A percentile compares a stretch with the other conserved stretches of the same genome.
phyloP scores from a whole-genome alignment of 1,140 invertebrate genomes.

The Radopholus similis region DNA sequence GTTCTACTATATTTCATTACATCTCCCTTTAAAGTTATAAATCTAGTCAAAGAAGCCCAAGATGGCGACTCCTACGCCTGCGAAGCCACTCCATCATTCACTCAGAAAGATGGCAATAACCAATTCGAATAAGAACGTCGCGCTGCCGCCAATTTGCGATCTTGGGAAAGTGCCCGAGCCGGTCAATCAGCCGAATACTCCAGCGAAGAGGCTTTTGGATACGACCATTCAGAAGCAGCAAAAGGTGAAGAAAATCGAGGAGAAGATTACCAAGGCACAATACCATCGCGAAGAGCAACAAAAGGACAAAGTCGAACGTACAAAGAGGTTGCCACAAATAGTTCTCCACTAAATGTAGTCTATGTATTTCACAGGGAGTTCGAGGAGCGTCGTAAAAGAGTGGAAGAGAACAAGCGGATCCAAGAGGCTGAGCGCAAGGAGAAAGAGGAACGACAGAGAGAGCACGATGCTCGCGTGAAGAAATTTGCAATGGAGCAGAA shows the following conservation, averaged over 20 bases:
- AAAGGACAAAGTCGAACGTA: constrained; percentile 2
- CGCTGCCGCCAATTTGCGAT: background rate
- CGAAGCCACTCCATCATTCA: background rate
- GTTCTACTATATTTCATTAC: background rate
- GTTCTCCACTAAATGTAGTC: background rate
- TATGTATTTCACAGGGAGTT: constrained; percentile 9
- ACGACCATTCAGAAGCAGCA: background rate
- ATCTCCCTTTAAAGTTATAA: background rate
- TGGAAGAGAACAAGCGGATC: constrained; percentile 13
- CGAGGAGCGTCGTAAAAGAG: constrained; percentile 14
- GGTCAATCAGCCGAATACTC: background rate
- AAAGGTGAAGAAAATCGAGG: background rate
- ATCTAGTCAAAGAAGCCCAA: background rate
- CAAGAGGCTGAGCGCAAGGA: constrained; percentile 13
- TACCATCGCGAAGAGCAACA: constrained; percentile 5
- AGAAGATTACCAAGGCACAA: background rate
- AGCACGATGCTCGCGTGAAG: background rate
- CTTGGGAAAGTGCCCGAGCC: background rate
- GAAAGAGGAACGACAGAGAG: constrained; percentile 4
- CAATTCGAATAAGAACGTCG: background rate
- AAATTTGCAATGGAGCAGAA: background rate
- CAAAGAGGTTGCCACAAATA: constrained; percentile 1
- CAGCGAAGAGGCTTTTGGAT: background rate
- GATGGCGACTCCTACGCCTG: background rate
- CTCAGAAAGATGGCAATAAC: background rate